Evolutionary conservation across 2,888 invertebrate genomes (phyloP).

Genomic region (Lymantria dispar): DNA sequence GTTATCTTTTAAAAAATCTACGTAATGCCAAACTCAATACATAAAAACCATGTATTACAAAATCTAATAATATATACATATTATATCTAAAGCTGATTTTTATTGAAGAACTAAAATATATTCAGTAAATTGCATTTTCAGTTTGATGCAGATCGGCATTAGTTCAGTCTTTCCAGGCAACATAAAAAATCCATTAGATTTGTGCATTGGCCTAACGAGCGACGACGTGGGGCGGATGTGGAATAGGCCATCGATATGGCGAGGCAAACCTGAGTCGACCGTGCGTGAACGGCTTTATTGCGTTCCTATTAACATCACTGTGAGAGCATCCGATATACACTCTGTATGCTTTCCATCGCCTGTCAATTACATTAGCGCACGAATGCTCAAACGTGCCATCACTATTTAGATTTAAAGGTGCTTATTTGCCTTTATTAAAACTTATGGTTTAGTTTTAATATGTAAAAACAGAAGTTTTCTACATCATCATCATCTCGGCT

Average conservation of each 20-base stretch:
- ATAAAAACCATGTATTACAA: too few species aligned
- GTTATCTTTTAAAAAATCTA: too few species aligned
- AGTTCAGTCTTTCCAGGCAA: slow-evolving; percentile 54
- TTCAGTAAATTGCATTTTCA: slow-evolving; percentile 61
- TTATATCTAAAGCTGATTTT: slow-evolving; percentile 50
- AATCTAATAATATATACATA: slow-evolving; percentile 24
- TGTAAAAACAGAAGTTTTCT: too few species aligned
- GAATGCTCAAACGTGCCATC: too few species aligned
- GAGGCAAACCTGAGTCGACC: slow-evolving; percentile 47
- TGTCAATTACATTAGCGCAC: slow-evolving; percentile 8
- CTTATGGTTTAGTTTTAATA: too few species aligned
- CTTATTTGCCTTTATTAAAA: too few species aligned
- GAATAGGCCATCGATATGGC: slow-evolving; percentile 18
- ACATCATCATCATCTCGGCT: too few species aligned
- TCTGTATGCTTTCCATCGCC: slow-evolving; percentile 17
- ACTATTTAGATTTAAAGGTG: background rate
- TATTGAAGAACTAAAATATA: slow-evolving; percentile 41
- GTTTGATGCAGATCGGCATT: slow-evolving; percentile 59
- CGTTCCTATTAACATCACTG: slow-evolving; percentile 35
- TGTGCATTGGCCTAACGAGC: slow-evolving; percentile 58
- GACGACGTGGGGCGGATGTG: slow-evolving; percentile 28
- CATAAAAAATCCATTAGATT: slow-evolving; percentile 74
- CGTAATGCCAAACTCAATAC: too few species aligned
- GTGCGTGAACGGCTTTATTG: slow-evolving; percentile 63
- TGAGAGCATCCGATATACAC: slow-evolving; percentile 25